phyloP scores from a whole-genome alignment of 2,888 invertebrate genomes.

The Agrotis ipsilon region DNA sequence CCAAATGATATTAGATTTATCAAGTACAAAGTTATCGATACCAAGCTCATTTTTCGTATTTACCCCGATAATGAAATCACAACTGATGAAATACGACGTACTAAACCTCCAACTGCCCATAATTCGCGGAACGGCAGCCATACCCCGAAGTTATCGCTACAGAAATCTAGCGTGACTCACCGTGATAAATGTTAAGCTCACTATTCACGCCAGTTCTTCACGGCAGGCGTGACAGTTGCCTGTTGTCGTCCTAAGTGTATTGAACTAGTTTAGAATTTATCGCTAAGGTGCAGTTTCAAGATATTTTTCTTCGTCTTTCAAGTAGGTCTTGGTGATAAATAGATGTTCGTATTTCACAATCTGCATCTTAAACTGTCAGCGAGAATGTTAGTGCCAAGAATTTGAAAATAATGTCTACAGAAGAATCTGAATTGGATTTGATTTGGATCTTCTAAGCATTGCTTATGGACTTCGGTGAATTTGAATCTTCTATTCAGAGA shows the following conservation, averaged over 20 bases:
- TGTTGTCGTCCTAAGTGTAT: slow-evolving; percentile 57
- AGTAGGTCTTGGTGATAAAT: slow-evolving; percentile 37
- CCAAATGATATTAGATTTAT: neutral
- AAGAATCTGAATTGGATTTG: slow-evolving; percentile 30
- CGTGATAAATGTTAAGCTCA: slow-evolving; percentile 57
- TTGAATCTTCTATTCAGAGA: neutral
- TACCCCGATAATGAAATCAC: too few species aligned
- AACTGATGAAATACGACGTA: neutral
- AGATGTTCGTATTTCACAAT: slow-evolving; percentile 47
- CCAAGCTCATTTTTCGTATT: too few species aligned
- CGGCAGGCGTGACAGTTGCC: slow-evolving; percentile 50
- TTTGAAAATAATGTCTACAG: slow-evolving; percentile 24
- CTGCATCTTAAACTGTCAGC: slow-evolving; percentile 45
- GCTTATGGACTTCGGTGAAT: neutral
- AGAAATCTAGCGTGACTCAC: slow-evolving; percentile 46
- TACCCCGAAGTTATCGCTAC: slow-evolving; percentile 14
- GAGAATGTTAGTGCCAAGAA: slow-evolving; percentile 44
- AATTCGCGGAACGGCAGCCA: neutral
- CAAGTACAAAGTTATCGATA: neutral
- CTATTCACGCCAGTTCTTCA: slow-evolving; percentile 42
- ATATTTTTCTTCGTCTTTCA: slow-evolving; percentile 46
- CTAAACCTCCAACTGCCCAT: too few species aligned
- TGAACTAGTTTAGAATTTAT: slow-evolving; percentile 59
- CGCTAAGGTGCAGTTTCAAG: slow-evolving; percentile 39
- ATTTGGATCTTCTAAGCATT: slow-evolving; percentile 4